Base-by-base conservation (phyloP, 2,797 vertebrate species). In the Sebastiscus albofasciatus region DNA sequence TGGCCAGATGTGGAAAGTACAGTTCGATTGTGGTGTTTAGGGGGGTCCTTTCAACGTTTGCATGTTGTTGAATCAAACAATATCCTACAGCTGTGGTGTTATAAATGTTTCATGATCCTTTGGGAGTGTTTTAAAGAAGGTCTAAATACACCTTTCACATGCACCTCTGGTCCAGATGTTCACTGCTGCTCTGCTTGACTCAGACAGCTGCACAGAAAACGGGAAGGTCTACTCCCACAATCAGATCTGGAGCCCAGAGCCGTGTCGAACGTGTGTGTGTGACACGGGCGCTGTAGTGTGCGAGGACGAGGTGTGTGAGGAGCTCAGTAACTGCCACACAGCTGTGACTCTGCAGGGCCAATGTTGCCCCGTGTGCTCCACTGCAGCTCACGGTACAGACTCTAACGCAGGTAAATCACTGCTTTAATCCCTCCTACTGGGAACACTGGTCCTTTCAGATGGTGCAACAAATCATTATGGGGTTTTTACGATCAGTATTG, bases 331-430 rank as follows among this genome's bases (percentile, higher is more conserved):
- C 31, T 33, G 31, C 31, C 31, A 33, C 31, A 33, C 31, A 33
- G 8, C 8, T 8, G 31, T 33, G 31, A 33, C 31, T 8, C 31
- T 8, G 8, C 31, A 74, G 67, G 84, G 90, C 66, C 58, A 89
- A 72, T 90, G 89, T 72, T 92, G 89, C 73, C 89, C 87, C 1
- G 49, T 79, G 73, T 92, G 89, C 76, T 79, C 54, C 1, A 29
- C 67, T 1, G 22, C 81, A 36, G 69, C 64, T 59, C 73, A 12
- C 31, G 34, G n/a, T 4, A 13, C 67, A 69, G 59, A 87, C 62
- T 9, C 52, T 54, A 26, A 75, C 20, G 55, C 85, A 80, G 87
- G 84, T 87, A 46, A 46, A 46, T 3, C 1, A 36, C 33, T 55
- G 68, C 70, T 29, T 78, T 14, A 36, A 2, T 36, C 46, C 72